Base-by-base conservation (phyloP, 2,797 vertebrate species). In the Pipistrellus pygmaeus region DNA sequence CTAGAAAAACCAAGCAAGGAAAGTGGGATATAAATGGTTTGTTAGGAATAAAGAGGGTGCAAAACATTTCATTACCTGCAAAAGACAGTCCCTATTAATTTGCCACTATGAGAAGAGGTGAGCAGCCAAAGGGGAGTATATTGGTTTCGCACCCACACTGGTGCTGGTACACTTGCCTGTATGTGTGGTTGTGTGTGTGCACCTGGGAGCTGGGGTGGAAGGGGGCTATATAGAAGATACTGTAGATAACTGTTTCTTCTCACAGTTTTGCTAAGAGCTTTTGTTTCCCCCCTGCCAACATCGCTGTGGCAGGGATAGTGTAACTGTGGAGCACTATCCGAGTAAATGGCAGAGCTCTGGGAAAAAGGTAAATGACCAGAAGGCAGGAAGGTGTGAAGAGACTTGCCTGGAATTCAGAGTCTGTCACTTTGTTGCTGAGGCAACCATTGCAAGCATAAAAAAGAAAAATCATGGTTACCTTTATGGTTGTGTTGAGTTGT, bases 391-490 rank as follows among this genome's bases (percentile, higher is more conserved):
- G 55, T 95, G 48, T 94, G 87, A 80, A 91, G 23, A 95, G 14
- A 57, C 53, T 82, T 78, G 18, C 62, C 23, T 38, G 7, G 32
- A 13, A 51, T 95, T 94, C 51, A 4, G 4, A 78, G 27, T 44
- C 53, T 90, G 48, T 90, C 85, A 90, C 14, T 92, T 32, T 77
- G 73, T 97, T 96, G 87, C 88, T 75, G 32, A 53, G 77, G 75
- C 69, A 97, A 96, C 94, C 44, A 68, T 77, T 75, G 77, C 48
- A 68, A 78, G 69, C 81, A 73, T 85, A 51, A 75, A 96, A 90
- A 93, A 84, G 2, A 62, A 64, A 84, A 94, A 77, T 89, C 72
- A 85, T 46, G 27, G 72, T 94, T 96, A 95, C 93, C 38, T 96
- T 88, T 95, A 82, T 48, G 46, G 69, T 71, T 75, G 57, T 95